Conservation (phyloP, 2,888 invertebrate genomes). For the Abscondita cerata region DNA sequence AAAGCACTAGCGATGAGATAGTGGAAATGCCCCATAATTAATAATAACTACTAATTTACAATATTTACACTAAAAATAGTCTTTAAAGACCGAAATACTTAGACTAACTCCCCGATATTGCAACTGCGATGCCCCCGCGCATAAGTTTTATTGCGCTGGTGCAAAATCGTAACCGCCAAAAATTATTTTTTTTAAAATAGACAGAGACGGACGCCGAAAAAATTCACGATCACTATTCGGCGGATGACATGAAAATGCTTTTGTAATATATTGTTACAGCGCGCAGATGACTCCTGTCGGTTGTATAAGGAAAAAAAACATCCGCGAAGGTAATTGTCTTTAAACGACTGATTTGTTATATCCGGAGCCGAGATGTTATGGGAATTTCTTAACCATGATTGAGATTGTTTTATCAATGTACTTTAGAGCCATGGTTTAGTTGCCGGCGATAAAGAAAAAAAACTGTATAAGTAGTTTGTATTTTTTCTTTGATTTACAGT, state of each 20-base stretch:
- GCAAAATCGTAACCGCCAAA: constrained; percentile 15
- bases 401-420: too few relatives aligned
- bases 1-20: constrained; percentile 42
- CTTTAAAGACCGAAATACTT: constrained; percentile 28
- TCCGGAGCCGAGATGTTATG: constrained; percentile 26
- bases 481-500: too few relatives aligned
- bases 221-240: not conserved
- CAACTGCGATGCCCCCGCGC: constrained; percentile 20
- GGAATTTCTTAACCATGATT: not conserved
- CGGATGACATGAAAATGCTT: too few relatives aligned
- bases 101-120: constrained; percentile 19
- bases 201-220: not conserved
- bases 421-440: too few relatives aligned
- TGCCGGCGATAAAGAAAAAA: too few relatives aligned
- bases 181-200: not conserved
- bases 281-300: not conserved
- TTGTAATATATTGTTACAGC: not conserved
- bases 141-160: constrained; percentile 35
- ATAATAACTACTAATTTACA: constrained; percentile 30
- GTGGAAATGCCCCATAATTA: constrained; percentile 24
- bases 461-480: too few relatives aligned
- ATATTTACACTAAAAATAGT: constrained; percentile 33
- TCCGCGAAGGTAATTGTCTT: constrained; percentile 15
- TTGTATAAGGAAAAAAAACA: constrained; percentile 5
- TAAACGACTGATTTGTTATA: constrained; percentile 24